A percentile compares a stretch with the other conserved stretches of the same genome.
Evolutionary conservation across 1,140 invertebrate species (phyloP).

Genomic region (Bombus affinis): DNA sequence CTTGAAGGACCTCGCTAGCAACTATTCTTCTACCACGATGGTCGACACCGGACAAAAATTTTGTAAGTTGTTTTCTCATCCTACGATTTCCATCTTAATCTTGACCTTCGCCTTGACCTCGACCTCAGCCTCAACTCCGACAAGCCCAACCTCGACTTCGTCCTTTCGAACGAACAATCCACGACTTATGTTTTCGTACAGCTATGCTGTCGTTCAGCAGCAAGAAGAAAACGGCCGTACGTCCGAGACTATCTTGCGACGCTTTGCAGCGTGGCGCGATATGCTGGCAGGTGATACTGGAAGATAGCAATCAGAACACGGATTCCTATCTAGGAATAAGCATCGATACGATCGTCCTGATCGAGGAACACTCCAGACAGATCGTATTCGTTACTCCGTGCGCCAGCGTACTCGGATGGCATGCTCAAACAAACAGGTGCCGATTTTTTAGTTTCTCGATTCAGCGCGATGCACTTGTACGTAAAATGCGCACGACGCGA

Average conservation of each 20-base stretch:
- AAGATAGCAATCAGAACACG: conserved; percentile 87
- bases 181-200: conserved; percentile 60
- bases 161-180: conserved; percentile 4
- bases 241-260: conserved; percentile 88
- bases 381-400: conserved; percentile 94
- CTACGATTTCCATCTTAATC: not conserved
- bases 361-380: conserved; percentile 92
- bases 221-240: conserved; percentile 87
- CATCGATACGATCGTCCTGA: conserved; percentile 92
- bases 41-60: conserved; percentile 95
- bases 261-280: conserved; percentile 88
- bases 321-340: conserved; percentile 95
- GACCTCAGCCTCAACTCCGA: not conserved
- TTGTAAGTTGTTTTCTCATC: conserved; percentile 85
- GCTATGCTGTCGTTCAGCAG: conserved; percentile 88
- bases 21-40: conserved; percentile 91
- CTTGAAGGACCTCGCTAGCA: conserved; percentile 94
- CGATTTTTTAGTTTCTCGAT: not conserved
- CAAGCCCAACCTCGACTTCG: not conserved
- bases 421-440: conserved; percentile 86
- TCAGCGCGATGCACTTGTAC: no score
- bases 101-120: not conserved
- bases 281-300: conserved; percentile 89
- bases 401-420: conserved; percentile 92
- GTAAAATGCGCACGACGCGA: no score